phyloP scores from a whole-genome alignment of 1,140 invertebrate genomes.

The Leptestheria dahalacensis region DNA sequence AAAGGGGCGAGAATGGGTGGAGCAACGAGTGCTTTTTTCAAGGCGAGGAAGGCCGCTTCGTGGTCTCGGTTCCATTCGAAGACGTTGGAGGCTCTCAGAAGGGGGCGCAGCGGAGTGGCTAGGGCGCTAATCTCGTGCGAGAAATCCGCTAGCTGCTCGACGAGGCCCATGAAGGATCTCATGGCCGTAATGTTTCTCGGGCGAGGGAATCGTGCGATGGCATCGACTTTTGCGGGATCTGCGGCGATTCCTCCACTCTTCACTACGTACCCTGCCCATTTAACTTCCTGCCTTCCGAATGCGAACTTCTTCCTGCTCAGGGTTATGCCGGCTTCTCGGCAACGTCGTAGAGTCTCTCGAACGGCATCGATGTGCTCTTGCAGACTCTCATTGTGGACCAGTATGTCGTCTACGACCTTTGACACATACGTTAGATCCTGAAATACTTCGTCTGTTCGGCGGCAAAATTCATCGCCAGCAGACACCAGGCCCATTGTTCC shows the following conservation, averaged over 20 bases:
- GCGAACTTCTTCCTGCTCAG: slow-evolving; percentile 22
- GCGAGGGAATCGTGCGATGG: slow-evolving; percentile 10
- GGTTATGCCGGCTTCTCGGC: slow-evolving; percentile 19
- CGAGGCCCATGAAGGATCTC: slow-evolving; percentile 17
- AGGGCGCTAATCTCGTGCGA: slow-evolving; percentile 11
- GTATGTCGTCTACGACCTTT: slow-evolving; percentile 20
- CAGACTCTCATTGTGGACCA: slow-evolving; percentile 15
- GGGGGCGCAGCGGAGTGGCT: slow-evolving; percentile 15
- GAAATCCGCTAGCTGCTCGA: slow-evolving; percentile 16
- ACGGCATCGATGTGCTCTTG: slow-evolving; percentile 14
- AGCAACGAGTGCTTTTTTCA: slow-evolving; percentile 12
- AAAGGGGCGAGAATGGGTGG: slow-evolving; percentile 17
- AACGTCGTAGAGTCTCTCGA: slow-evolving; percentile 14
- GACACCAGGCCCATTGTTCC: slow-evolving; percentile 24
- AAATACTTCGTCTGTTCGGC: slow-evolving; percentile 17
- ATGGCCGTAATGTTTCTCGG: slow-evolving; percentile 17
- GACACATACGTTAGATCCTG: slow-evolving; percentile 13
- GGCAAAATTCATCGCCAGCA: slow-evolving; percentile 19
- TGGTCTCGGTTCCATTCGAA: slow-evolving; percentile 17
- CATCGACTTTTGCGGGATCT: slow-evolving; percentile 14
- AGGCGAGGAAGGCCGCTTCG: slow-evolving; percentile 13
- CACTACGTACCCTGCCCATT: slow-evolving; percentile 22
- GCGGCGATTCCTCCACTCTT: slow-evolving; percentile 8
- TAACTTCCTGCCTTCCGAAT: slow-evolving; percentile 19
- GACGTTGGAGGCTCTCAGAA: slow-evolving; percentile 12